These are phyloP conservation scores for Sandelia bainsii DNA, from an alignment of 2,797 vertebrate species.

Conservation along the genomic window DNA sequence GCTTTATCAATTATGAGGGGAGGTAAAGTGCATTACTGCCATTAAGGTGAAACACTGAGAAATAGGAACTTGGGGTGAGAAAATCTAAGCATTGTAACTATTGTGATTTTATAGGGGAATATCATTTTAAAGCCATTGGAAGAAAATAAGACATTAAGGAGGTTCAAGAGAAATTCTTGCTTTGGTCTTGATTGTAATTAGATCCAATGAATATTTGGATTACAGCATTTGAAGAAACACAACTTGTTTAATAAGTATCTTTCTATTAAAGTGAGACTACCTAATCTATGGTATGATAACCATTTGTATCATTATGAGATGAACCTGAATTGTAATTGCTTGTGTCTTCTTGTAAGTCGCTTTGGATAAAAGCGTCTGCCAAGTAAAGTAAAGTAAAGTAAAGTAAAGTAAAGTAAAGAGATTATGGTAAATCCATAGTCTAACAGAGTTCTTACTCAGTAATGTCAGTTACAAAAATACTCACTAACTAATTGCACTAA, in stretches of 20 bases:
- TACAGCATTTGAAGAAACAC: neutral
- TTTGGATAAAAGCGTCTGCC: too few species aligned
- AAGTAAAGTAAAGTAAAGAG: too few species aligned
- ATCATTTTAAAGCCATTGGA: neutral
- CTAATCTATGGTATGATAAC: neutral
- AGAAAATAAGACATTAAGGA: neutral
- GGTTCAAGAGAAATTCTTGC: neutral
- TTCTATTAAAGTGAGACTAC: neutral
- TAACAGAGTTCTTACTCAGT: too few species aligned
- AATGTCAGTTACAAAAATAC: too few species aligned
- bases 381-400: too few species aligned
- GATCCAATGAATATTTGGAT: too few species aligned
- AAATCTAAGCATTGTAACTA: constrained; percentile 8
- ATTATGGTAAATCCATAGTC: too few species aligned
- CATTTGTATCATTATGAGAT: neutral
- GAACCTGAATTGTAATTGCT: too few species aligned
- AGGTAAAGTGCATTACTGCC: constrained; percentile 31
- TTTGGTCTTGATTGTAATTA: neutral
- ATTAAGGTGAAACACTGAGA: constrained; percentile 17
- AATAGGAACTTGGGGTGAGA: neutral
- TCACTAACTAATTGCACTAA: too few species aligned
- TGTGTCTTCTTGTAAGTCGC: too few species aligned
- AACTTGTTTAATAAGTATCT: neutral
- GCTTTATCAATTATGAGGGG: constrained; percentile 52
- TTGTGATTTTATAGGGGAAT: constrained; percentile 3